These are phyloP conservation scores for Argyrosomus regius DNA, from an alignment of 2,797 vertebrate genomes.

Conservation along the genomic window DNA sequence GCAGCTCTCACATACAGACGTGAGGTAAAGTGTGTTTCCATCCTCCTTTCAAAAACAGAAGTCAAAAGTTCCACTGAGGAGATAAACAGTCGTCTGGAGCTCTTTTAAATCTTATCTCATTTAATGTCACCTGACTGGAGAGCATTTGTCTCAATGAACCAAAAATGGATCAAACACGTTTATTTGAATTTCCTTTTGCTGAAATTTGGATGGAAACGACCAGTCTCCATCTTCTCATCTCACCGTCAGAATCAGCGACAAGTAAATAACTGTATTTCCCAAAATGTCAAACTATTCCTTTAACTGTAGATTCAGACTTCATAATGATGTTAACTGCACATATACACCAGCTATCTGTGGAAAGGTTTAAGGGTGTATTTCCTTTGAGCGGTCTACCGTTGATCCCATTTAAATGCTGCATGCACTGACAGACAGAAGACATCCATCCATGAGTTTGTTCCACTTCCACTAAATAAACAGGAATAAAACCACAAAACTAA, in stretches of 20 bases:
- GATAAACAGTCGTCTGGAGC: neutral
- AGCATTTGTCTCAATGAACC: too few species aligned
- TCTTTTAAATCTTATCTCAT: neutral
- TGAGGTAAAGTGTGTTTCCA: neutral
- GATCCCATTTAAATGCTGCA: neutral
- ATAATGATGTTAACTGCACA: neutral
- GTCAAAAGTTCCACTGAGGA: neutral
- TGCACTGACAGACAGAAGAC: neutral
- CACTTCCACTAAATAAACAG: neutral
- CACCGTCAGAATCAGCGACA: neutral
- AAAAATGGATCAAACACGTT: neutral
- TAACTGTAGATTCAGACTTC: neutral
- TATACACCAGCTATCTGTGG: neutral
- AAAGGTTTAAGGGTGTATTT: neutral
- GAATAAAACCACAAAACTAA: neutral
- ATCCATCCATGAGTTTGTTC: neutral
- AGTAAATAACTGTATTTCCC: neutral
- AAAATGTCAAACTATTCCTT: conserved; percentile 4
- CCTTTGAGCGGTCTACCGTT: neutral
- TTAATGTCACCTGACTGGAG: neutral
- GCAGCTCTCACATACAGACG: neutral
- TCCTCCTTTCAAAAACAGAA: neutral
- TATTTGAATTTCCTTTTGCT: neutral
- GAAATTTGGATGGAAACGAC: neutral
- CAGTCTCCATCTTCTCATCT: neutral